Percentiles rank a stretch among this genome's conserved stretches.
phyloP scores from a whole-genome alignment of 2,888 invertebrate genomes.

The Drosophila koepferae region DNA sequence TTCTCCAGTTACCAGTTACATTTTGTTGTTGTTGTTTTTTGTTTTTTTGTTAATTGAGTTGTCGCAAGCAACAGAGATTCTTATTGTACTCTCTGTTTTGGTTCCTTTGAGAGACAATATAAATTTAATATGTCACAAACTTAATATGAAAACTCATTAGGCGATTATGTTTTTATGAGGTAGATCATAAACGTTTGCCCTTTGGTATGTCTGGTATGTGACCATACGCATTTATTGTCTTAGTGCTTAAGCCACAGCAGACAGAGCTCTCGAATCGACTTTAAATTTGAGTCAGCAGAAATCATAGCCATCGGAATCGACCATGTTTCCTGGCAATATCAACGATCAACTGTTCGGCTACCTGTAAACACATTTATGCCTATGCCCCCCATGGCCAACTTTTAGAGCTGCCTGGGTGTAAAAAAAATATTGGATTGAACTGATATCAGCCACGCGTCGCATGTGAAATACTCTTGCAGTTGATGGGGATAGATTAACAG shows the following conservation, averaged over 20 bases:
- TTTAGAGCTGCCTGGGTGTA: constrained; percentile 45
- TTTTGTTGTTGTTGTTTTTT: no score
- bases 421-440: constrained; percentile 12
- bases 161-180: constrained; percentile 41
- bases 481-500: not conserved
- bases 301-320: constrained; percentile 35
- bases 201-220: constrained; percentile 18
- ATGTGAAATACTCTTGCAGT: not conserved
- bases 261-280: constrained; percentile 27
- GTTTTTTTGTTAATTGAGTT: constrained; percentile 7
- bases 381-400: constrained; percentile 60
- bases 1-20: not conserved
- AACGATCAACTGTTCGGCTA: constrained; percentile 61
- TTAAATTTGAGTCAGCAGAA: constrained; percentile 31
- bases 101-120: not conserved
- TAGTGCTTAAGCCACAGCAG: constrained; percentile 3
- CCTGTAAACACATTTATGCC: constrained; percentile 56
- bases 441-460: not conserved
- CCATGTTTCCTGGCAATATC: constrained; percentile 41
- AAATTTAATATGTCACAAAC: constrained; percentile 17
- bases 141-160: constrained; percentile 16
- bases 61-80: not conserved
- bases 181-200: constrained; percentile 32
- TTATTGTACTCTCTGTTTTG: constrained; percentile 14
- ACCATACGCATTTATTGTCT: constrained; percentile 21